Evolutionary conservation across 1,140 invertebrate genomes (phyloP), one percentile per base, ranked within the genome.

Genomic region (Bradysia coprophila): DNA sequence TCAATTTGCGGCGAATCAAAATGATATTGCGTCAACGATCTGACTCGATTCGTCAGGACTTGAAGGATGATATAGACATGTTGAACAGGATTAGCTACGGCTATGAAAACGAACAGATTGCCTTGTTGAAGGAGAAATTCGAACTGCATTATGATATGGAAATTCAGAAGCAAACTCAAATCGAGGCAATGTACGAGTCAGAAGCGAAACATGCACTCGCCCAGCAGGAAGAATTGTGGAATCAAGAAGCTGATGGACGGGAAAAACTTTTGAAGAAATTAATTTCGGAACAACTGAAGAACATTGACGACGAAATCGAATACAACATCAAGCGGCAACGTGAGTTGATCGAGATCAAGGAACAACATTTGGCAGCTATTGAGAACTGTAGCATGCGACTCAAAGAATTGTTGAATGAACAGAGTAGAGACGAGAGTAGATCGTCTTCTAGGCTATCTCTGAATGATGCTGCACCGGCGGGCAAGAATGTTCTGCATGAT

Each of bases 161-260:
- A 21, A 8, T 33, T 0, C 10, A 48, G n/a, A 52, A 48, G 5
- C 41, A 43, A 15, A 9, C 40, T 8, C 46, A 56, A 36, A 52
- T 61, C 18, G 57, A 60, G n/a, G 41, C 44, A 28, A 57, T 61
- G 58, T 61, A 60, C 46, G 58, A 61, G 38, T 61, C 58, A 1
- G 58, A 61, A 44, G 57, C 57, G 1, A 61, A 60, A 42, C 45
- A 46, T 19, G 50, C 41, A 15, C 33, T 59, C 10, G 46, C 54
- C 32, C 48, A 56, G 5, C 46, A 47, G 23, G 54, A 61, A 45
- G 53, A 57, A 4, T 43, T 32, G 4, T 59, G 56, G 56, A 47
- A 42, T 18, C 16, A 38, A 13, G 24, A 43, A 16, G 15, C 40
- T 15, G 33, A 22, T 19, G 20, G 21, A 11, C 3, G 44, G 24